phyloP scores from a whole-genome alignment of 2,888 invertebrate species.

The Drosophila flavopinicola region DNA sequence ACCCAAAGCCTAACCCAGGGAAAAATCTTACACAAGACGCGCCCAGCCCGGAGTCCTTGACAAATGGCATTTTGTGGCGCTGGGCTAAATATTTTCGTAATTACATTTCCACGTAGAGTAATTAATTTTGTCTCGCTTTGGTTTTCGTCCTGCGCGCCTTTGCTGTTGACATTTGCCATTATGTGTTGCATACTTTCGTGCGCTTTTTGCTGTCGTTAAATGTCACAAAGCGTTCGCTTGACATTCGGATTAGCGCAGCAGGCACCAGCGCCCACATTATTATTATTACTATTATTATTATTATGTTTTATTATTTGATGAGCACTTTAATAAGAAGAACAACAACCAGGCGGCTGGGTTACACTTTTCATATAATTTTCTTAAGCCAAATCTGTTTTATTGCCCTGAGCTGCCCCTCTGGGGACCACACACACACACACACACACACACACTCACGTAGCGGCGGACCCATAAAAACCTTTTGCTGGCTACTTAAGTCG shows the following conservation, averaged over 20 bases:
- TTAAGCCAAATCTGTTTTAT: constrained; percentile 74
- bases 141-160: constrained; percentile 36
- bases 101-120: constrained; percentile 83
- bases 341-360: constrained; percentile 4
- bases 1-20: constrained; percentile 47
- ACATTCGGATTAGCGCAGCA: constrained; percentile 58
- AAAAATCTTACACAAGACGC: constrained; percentile 48
- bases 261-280: constrained; percentile 19
- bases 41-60: constrained; percentile 43
- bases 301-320: constrained; percentile 69
- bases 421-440: constrained; percentile 26
- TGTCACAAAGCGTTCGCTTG: constrained; percentile 52
- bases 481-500: constrained; percentile 70
- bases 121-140: constrained; percentile 83
- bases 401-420: constrained; percentile 39
- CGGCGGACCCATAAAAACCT: constrained; percentile 63
- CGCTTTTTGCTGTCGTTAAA: constrained; percentile 62
- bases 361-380: constrained; percentile 57
- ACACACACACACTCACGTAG: constrained; percentile 44
- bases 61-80: constrained; percentile 75
- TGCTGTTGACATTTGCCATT: constrained; percentile 80
- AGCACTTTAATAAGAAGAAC: constrained; percentile 14
- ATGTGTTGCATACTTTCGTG: constrained; percentile 71
- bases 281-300: constrained; percentile 61
- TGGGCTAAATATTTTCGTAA: constrained; percentile 83